phyloP scores from a whole-genome alignment of 2,888 invertebrate genomes.

The Oscheius sp. region DNA sequence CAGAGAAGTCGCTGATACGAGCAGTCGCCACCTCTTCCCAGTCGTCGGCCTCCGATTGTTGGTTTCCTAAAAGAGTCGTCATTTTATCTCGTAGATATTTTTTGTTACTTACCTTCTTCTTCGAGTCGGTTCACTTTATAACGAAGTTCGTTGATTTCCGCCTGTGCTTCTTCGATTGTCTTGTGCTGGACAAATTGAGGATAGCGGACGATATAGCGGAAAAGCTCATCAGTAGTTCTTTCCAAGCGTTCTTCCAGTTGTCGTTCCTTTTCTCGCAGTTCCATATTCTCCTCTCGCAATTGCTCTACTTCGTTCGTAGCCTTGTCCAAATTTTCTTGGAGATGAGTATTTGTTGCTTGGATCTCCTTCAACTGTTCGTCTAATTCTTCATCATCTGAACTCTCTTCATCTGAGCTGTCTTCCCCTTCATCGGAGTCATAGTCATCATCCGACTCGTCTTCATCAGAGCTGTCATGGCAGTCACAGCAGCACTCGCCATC shows the following conservation, averaged over 20 bases:
- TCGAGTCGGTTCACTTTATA: not conserved
- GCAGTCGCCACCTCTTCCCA: too few species aligned
- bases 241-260: not conserved
- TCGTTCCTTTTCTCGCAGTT: not conserved
- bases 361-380: not conserved
- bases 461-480: not conserved
- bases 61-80: too few species aligned
- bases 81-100: too few species aligned
- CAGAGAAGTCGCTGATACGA: too few species aligned
- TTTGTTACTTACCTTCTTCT: not conserved
- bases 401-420: not conserved
- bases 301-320: not conserved
- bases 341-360: not conserved
- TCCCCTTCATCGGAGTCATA: not conserved
- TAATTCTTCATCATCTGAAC: not conserved
- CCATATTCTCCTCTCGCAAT: not conserved
- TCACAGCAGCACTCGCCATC: slow-evolving; percentile 1
- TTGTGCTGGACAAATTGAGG: not conserved
- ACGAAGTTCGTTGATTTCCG: not conserved
- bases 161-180: not conserved
- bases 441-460: not conserved
- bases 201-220: not conserved
- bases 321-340: not conserved
- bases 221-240: not conserved
- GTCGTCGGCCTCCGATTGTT: too few species aligned